Evolutionary conservation across 1,140 invertebrate genomes (phyloP).

Genomic region (Anoplophora glabripennis): DNA sequence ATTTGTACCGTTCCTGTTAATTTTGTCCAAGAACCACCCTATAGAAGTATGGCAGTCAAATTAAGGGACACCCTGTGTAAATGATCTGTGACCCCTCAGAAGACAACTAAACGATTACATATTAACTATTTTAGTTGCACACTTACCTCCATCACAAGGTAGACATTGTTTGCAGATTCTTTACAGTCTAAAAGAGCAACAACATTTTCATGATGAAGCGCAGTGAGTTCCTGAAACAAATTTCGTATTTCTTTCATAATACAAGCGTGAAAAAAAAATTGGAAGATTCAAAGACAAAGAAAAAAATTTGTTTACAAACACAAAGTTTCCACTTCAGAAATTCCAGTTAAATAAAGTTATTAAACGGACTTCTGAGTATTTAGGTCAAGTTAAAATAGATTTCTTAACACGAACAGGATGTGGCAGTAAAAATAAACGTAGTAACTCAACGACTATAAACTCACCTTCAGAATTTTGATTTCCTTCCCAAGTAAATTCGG

Average conservation of each 20-base stretch:
- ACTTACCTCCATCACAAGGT: conserved; percentile 93
- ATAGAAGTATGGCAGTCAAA: too few species aligned
- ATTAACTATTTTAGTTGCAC: too few species aligned
- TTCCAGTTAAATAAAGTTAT: neutral
- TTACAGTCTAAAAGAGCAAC: conserved; percentile 96
- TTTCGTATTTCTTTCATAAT: conserved; percentile 1
- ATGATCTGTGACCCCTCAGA: too few species aligned
- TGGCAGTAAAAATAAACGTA: neutral
- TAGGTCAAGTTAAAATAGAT: too few species aligned
- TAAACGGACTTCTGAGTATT: neutral
- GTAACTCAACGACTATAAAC: conserved; percentile 15
- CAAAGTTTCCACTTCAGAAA: conserved; percentile 1
- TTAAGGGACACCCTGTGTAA: too few species aligned
- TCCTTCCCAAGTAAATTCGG: conserved; percentile 96
- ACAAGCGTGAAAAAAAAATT: neutral
- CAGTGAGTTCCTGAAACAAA: conserved; percentile 80
- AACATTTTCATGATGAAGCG: conserved; percentile 97
- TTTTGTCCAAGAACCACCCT: too few species aligned
- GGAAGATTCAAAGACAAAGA: neutral
- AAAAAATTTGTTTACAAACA: conserved; percentile 7
- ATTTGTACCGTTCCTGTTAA: too few species aligned
- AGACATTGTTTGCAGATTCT: conserved; percentile 91
- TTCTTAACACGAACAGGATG: too few species aligned
- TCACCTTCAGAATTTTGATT: conserved; percentile 95
- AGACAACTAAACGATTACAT: too few species aligned